Base-by-base conservation (phyloP, 2,888 invertebrate species). In the Lycocerus yunnanus region DNA sequence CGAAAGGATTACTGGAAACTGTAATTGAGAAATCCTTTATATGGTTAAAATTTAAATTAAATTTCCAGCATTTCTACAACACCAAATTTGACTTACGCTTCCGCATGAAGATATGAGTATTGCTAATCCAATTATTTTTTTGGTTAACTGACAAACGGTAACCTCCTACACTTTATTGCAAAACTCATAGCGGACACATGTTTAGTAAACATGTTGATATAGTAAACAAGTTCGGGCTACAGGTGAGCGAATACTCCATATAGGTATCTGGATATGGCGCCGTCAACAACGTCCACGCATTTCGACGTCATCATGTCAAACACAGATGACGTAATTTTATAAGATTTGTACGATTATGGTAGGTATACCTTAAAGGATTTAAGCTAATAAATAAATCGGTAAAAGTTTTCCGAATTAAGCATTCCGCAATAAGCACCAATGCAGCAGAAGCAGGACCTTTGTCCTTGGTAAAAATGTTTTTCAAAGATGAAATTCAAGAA, bases 231-330 rank as follows among this genome's bases (percentile, higher is more conserved):
- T 78, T 78, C 80, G 74, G 78, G 78, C 79, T 80, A 80, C 81
- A 82, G 81, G 82, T 82, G 82, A 81, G 80, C 80, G 81, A 81
- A 80, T 82, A 83, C 83, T 82, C 84, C 84, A 81, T 83, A 83
- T 84, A 83, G 82, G 81, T 81, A 80, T 78, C 81, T 80, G 75
- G 79, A 79, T 78, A 80, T 83, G 84, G 84, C 83, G 83, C 84
- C 83, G 74, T 76, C 77, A 76, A 78, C 77, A 76, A 78, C 83
- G 80, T 83, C 83, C 83, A 84, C 83, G 83, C 83, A 80, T 70
- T 73, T 71, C 74, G 75, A 80, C 80, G 81, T 81, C 80, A 81
- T 76, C 66, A 74, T 71, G 65, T 58, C 72, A 72, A 71, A 74
- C 77, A 77, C 73, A 71, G 68, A 71, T 75, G 75, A 76, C 77